Base-by-base conservation (phyloP, 2,888 invertebrate species). In the Sicus ferrugineus region DNA sequence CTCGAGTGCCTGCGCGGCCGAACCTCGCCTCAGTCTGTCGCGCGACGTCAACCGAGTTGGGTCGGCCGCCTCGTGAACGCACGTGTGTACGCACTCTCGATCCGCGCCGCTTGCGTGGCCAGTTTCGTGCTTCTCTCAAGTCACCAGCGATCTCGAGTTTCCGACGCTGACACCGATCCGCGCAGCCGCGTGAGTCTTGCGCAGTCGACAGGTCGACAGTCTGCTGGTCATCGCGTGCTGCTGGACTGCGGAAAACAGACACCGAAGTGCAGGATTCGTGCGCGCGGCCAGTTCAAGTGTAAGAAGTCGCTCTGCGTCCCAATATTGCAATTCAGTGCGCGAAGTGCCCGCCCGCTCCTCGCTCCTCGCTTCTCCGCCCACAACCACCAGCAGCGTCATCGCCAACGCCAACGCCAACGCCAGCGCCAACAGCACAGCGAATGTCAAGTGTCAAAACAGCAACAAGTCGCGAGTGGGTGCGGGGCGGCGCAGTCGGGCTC, bases 31-130 rank as follows among this genome's bases (percentile, higher is more conserved):
- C 81, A 84, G 83, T 84, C 82, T 82, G 83, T 83, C 81, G 82
- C 80, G 83, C 77, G 81, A 79, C 83, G 83, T 81, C 83, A 83
- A 83, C 81, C 82, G 79, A 81, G 81, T 79, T 80, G 82, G 84
- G 80, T 84, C 82, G 80, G 34, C 46, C 11, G 16, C n/a, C 11
- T 64, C 26, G 64, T 31, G 30, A 38, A 64, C 65, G 67, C 64
- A 28, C 64, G 42, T 31, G 61, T 58, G 56, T n/a, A 58, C 63
- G 54, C 63, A 42, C 48, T 14, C 21, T 42, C 54, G 34, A 11
- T n/a, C 2, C 30, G 63, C 62, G 42, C 16, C 3, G 9, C 23
- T 21, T 23, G 48, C n/a, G 66, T 67, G n/a, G 67, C 28, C 26
- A 30, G 16, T 48, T 63, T 46, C 30, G 48, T 63, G 48, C n/a